Conservation (phyloP, 2,797 vertebrate species). For the Pseudocheirus occidentalis region DNA sequence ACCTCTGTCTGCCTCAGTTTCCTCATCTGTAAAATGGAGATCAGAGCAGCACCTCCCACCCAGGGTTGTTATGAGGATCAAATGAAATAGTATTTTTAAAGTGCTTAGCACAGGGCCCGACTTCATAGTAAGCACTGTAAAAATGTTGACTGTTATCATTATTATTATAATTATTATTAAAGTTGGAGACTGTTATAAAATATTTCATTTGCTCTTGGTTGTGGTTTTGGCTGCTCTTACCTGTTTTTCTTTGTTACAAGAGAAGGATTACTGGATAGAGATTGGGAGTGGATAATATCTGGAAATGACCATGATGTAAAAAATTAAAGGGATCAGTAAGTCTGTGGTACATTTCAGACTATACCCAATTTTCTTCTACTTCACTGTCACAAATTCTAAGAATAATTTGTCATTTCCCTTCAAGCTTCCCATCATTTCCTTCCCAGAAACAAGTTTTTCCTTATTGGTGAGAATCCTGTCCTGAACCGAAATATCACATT, state of each 20-base stretch:
- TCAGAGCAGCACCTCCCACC: not conserved
- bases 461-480: not conserved
- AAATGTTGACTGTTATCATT: not conserved
- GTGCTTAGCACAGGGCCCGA: not conserved
- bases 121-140: not conserved
- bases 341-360: not conserved
- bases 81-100: not conserved
- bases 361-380: not conserved
- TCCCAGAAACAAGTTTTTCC: not conserved
- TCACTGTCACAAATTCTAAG: not conserved
- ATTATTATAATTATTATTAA: not conserved
- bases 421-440: not conserved
- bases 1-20: not conserved
- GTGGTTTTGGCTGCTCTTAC: not conserved
- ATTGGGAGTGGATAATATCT: not conserved
- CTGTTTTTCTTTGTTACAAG: not conserved
- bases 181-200: not conserved
- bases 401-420: not conserved
- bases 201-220: not conserved
- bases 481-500: not conserved
- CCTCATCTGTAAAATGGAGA: not conserved
- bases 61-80: not conserved
- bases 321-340: not conserved
- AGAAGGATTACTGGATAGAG: not conserved
- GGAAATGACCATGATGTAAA: not conserved